These are phyloP conservation scores for Hycleus phaleratus DNA, from an alignment of 1,140 invertebrate species.

Conservation along the genomic window DNA sequence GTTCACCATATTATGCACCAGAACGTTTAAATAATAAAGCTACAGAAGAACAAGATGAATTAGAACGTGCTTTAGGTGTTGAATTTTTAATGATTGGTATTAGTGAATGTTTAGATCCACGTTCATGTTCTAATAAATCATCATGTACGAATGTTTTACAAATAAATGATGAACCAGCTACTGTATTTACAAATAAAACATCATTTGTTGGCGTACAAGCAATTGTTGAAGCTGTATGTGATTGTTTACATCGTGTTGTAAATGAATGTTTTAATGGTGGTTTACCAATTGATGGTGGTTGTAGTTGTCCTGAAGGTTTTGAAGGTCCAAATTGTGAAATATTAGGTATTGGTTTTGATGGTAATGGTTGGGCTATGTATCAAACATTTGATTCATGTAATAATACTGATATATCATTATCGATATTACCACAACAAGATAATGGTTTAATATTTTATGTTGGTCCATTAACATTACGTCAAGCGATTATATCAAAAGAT, in stretches of 20 bases:
- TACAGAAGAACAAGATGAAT: slow-evolving; percentile 46
- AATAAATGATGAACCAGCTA: slow-evolving; percentile 61
- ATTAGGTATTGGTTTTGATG: slow-evolving; percentile 76
- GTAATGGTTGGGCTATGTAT: slow-evolving; percentile 84
- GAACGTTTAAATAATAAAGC: slow-evolving; percentile 76
- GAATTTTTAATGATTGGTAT: slow-evolving; percentile 79
- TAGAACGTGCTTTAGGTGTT: slow-evolving; percentile 62
- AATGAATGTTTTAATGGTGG: slow-evolving; percentile 65
- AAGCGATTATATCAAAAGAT: slow-evolving; percentile 48
- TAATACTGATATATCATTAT: slow-evolving; percentile 68
- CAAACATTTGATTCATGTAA: slow-evolving; percentile 69
- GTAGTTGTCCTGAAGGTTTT: slow-evolving; percentile 48
- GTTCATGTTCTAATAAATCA: slow-evolving; percentile 51
- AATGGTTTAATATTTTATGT: slow-evolving; percentile 85
- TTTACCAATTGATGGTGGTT: slow-evolving; percentile 36
- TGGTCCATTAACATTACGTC: slow-evolving; percentile 63
- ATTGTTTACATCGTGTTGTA: slow-evolving; percentile 45
- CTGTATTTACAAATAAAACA: slow-evolving; percentile 81
- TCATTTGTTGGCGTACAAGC: slow-evolving; percentile 85
- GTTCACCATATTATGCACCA: slow-evolving; percentile 80
- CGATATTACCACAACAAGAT: slow-evolving; percentile 63
- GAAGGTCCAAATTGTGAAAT: slow-evolving; percentile 83
- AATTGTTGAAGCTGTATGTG: slow-evolving; percentile 67
- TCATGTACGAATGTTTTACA: slow-evolving; percentile 67
- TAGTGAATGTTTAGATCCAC: slow-evolving; percentile 75